Evolutionary conservation across 2,113 vertebrate genomes (phyloP), one percentile per base, ranked within the genome.

Genomic region (Melierax canorus): DNA sequence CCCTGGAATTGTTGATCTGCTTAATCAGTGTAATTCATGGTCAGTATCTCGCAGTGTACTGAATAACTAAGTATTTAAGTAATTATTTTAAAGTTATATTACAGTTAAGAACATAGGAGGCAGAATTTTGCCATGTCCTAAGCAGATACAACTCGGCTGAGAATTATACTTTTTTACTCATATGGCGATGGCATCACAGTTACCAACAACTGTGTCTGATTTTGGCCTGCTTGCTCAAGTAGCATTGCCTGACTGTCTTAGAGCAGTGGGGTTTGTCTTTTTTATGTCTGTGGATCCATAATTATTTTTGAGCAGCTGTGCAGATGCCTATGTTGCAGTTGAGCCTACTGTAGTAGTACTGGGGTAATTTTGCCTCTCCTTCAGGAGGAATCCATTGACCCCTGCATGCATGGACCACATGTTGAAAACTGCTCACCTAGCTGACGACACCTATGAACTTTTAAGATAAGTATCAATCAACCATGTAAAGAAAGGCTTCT

Each of bases 161-260:
- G 68, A 78, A 30, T 58, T 5, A 21, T 1, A 27, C 5, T 27
- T 41, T n/a, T 68, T 56, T 36, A 30, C 12, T 85, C 3, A 41
- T 36, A 0, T 0, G 3, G 58, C 14, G 27, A 0, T 0, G 3
- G 58, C 23, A 27, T 79, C 74, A 24, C 3, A 21, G 36, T 71
- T 94, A 20, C 66, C 36, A 87, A 9, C 29, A 38, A 38, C 15
- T 4, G 0, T 8, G 11, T 53, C 41, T 72, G 41, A 36, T 51
- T 81, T 79, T 73, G 19, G 17, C 29, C 36, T n/a, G 22, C 53
- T 90, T 80, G 83, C 62, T 86, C 15, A 13, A 19, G 39, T 46
- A 68, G 53, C 17, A 0, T 39, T 86, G 56, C 50, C 32, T 21
- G 51, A 17, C 48, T 45, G 1, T 39, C 34, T 15, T 15, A 4